Evolutionary conservation across 2,113 vertebrate genomes (phyloP), one percentile per base, ranked within the genome.

Genomic region (Ailurus styani): DNA sequence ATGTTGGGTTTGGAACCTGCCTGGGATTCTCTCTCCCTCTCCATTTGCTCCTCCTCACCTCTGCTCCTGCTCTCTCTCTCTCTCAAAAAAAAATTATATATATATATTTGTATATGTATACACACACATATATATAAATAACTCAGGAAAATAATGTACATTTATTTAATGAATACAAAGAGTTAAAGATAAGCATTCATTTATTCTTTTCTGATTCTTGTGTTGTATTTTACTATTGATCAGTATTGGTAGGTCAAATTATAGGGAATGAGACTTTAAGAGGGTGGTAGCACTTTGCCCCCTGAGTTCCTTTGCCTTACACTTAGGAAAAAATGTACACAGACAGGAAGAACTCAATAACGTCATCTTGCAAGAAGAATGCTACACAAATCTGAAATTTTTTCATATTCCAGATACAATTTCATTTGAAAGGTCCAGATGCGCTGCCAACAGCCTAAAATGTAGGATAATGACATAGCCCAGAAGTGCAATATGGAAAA

Each of bases 401-500:
- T 96, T 82, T 70, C 34, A 34, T 42, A 93, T 66, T 57, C 34
- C 50, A 85, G 50, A 81, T 47, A 55, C 10, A 94, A 82, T 37
- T 64, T 62, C 29, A 96, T 54, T 83, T 86, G 37, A 97, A 97
- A 93, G 42, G 81, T 85, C 18, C 18, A 62, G 77, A 88, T n/a
- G n/a, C 40, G 87, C 47, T 85, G 45, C 57, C 83, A 93, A 82
- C 0, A 57, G 52, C 57, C 50, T 72, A 95, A 85, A 84, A 93
- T 60, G 11, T 57, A 93, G 23, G 45, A 66, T 86, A 77, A 88
- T 72, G 85, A 79, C 5, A 72, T 5, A 85, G 64, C 57, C 52
- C 8, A 93, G 79, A 77, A 77, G 50, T 31, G 45, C 37, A 77
- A 78, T 3, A 7, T 68, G 55, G 95, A 37, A 62, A 57, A 87